Evolutionary conservation across 2,888 invertebrate species (phyloP).

Genomic region (Bimastos eiseni): DNA sequence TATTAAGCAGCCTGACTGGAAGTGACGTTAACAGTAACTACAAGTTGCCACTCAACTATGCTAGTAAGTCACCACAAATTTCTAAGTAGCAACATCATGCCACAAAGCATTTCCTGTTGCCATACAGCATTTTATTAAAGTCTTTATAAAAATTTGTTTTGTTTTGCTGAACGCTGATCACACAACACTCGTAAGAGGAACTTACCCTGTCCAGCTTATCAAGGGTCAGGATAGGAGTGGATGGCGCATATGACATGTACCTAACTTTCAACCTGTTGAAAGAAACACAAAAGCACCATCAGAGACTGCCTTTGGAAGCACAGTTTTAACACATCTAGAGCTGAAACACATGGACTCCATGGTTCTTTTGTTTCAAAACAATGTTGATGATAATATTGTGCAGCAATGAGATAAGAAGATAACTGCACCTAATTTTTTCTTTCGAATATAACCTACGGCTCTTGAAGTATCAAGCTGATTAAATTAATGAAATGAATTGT

Average conservation of each 20-base stretch:
- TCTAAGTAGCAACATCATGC: background rate
- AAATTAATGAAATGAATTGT: background rate
- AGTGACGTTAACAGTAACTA: too few relatives aligned
- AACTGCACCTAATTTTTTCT: background rate
- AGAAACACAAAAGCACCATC: constrained; percentile 27
- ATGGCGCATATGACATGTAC: constrained; percentile 70
- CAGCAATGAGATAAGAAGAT: background rate
- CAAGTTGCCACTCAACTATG: too few relatives aligned
- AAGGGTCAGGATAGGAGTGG: constrained; percentile 75
- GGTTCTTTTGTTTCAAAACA: background rate
- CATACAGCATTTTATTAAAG: background rate
- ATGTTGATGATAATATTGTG: background rate
- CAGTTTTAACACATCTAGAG: background rate
- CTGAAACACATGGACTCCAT: background rate
- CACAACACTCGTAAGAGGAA: background rate
- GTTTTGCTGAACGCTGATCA: background rate
- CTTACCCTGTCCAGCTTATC: constrained; percentile 79
- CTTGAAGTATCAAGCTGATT: background rate
- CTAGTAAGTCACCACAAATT: too few relatives aligned
- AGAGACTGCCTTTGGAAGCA: background rate
- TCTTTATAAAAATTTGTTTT: background rate
- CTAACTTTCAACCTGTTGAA: constrained; percentile 68
- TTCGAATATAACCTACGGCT: background rate
- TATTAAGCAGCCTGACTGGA: too few relatives aligned
- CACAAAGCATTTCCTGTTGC: background rate